Evolutionary conservation across 2,113 vertebrate species (phyloP).

Genomic region (Monopterus albus): DNA sequence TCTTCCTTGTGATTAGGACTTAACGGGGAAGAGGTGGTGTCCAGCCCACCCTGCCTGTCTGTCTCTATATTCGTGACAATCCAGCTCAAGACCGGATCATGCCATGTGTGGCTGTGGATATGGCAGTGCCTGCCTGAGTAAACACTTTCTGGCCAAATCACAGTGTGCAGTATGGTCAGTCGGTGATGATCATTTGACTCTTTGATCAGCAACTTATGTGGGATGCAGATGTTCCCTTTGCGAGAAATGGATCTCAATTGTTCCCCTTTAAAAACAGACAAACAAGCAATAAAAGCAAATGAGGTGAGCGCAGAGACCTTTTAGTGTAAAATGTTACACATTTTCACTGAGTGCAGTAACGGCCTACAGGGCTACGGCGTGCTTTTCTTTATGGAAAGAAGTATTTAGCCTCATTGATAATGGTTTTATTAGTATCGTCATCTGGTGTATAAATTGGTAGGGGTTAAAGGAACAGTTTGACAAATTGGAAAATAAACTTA

Average conservation of each 20-base stretch:
- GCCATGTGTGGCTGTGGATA: constrained; percentile 33
- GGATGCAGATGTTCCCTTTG: constrained; percentile 60
- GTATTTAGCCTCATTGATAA: no score
- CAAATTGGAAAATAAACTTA: no score
- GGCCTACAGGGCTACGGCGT: not conserved
- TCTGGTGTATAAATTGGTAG: no score
- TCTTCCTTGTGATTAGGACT: constrained; percentile 35
- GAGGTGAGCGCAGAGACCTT: no score
- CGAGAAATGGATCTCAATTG: constrained; percentile 24
- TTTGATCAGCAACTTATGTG: constrained; percentile 58
- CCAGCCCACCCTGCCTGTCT: constrained; percentile 46
- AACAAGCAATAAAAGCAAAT: constrained; percentile 1
- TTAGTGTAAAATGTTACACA: no score
- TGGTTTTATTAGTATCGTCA: no score
- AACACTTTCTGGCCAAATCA: constrained; percentile 58
- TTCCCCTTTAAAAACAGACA: constrained; percentile 1
- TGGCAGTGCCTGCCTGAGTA: constrained; percentile 37
- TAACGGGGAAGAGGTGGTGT: constrained; percentile 39
- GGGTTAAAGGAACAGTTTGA: no score
- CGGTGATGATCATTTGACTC: constrained; percentile 55
- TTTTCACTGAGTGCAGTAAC: not conserved
- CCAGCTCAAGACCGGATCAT: constrained; percentile 7
- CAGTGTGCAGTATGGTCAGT: constrained; percentile 40
- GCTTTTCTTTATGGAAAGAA: no score
- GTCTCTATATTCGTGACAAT: constrained; percentile 1